Base-by-base conservation (phyloP, 2,797 vertebrate species). In the Propithecus perrieri region DNA sequence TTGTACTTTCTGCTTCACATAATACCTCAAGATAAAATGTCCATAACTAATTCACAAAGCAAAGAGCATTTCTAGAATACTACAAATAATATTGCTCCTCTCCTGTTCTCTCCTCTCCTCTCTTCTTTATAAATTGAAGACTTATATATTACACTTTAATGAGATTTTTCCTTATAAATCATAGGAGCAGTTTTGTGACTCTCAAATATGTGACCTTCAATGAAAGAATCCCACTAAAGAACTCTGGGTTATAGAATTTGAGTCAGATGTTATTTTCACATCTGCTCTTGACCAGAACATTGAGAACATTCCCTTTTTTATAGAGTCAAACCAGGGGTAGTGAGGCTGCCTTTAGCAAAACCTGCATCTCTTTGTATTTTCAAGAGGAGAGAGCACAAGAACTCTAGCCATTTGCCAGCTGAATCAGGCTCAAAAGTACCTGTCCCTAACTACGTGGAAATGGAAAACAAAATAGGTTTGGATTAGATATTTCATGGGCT, bases 91-190 rank as follows among this genome's bases (percentile, higher is more conserved):
- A 89, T 84, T 88, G 72, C 35, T 95, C 71, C 41, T 95, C 63
- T 65, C 33, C 6, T 65, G 6, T 65, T 33, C 30, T 65, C 61
- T 65, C 14, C 55, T 63, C 30, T 63, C 6, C 17, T 65, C 33
- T 65, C 33, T 65, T 65, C 33, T 65, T 95, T 93, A 86, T 92
- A 90, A 92, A 80, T 38, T 38, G 26, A 95, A 91, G 53, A 81
- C 9, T 84, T 59, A 76, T 26, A 75, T 94, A 81, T 61, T 88
- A 90, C 75, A 57, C 18, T 87, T 50, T 80, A 91, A 57, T 67
- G 89, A 95, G 41, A 92, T 78, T 35, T 13, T 94, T 92, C 71
- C 41, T 96, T 81, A 85, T 83, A 90, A 96, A 95, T 89, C 48
- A 80, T 85, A 93, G 55, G 38, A 96, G n/a, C 43, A 80, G 17